Conservation (phyloP, 2,797 vertebrate species). For the Distichodus sexfasciatus region DNA sequence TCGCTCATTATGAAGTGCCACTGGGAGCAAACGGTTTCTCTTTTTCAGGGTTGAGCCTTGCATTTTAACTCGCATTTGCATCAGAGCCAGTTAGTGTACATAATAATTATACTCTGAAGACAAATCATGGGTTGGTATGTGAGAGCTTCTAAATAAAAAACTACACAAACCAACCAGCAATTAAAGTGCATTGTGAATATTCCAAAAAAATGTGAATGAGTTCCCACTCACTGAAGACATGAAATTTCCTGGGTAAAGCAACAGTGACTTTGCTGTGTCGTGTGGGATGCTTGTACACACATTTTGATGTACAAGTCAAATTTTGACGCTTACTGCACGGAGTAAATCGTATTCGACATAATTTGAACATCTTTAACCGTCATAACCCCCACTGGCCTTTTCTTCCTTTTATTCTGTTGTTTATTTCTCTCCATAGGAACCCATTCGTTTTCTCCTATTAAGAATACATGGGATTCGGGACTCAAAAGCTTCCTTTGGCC, state of each 20-base stretch:
- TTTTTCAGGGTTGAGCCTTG: constrained; percentile 59
- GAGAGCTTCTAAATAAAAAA: neutral
- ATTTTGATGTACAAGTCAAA: too few relatives aligned
- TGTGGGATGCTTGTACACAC: too few relatives aligned
- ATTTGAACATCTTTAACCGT: too few relatives aligned
- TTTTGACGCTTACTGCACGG: too few relatives aligned
- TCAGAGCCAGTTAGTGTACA: constrained; percentile 51
- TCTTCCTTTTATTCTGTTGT: too few relatives aligned
- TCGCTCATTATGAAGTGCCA: constrained; percentile 61
- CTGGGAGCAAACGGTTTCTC: constrained; percentile 54
- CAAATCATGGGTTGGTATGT: neutral
- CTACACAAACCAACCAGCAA: neutral
- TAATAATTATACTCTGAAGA: constrained; percentile 52
- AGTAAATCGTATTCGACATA: too few relatives aligned
- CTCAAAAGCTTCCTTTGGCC: too few relatives aligned
- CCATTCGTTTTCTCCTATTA: too few relatives aligned
- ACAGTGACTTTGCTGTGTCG: too few relatives aligned
- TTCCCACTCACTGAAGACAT: neutral
- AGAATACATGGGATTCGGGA: too few relatives aligned
- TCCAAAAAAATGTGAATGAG: neutral
- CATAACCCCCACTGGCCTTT: too few relatives aligned
- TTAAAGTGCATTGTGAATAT: constrained; percentile 1
- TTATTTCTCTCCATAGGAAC: too few relatives aligned
- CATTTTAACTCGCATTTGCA: constrained; percentile 61
- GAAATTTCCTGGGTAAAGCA: neutral